A percentile compares a stretch with the other conserved stretches of the same genome.
Conservation (phyloP, 2,888 invertebrate genomes). For the Eristalis tenax region DNA sequence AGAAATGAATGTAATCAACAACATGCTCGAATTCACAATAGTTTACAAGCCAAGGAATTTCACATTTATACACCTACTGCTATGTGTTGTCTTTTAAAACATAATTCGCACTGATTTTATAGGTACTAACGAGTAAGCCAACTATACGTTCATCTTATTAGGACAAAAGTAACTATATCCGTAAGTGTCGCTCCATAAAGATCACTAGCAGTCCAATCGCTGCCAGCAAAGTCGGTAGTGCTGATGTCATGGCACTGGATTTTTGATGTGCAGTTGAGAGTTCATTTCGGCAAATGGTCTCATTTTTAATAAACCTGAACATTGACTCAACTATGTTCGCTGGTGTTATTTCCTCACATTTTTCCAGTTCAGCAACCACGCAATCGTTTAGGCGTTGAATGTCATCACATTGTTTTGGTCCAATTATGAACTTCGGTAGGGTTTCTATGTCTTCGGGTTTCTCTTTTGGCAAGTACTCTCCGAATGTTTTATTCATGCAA, state of each 20-base stretch:
- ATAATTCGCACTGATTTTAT: conserved; percentile 57
- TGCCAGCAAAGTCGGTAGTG: conserved; percentile 11
- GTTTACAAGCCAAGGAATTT: conserved; percentile 44
- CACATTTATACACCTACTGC: conserved; percentile 41
- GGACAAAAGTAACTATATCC: conserved; percentile 53
- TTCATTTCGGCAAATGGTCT: conserved; percentile 77
- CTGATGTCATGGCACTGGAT: conserved; percentile 21
- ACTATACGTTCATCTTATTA: conserved; percentile 25
- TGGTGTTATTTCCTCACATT: conserved; percentile 78
- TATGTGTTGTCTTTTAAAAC: conserved; percentile 11
- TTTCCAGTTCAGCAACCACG: conserved; percentile 77
- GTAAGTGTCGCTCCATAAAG: conserved; percentile 8
- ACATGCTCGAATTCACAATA: conserved; percentile 37
- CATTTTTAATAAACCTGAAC: conserved; percentile 79
- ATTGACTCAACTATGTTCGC: conserved; percentile 79
- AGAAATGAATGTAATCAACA: conserved; percentile 18
- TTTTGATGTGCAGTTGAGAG: conserved; percentile 48
- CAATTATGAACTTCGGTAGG: conserved; percentile 85
- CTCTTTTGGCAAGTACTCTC: conserved; percentile 82
- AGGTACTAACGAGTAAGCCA: conserved; percentile 63
- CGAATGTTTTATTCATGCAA: conserved; percentile 86
- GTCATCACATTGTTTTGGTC: conserved; percentile 81
- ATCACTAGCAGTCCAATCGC: conserved; percentile 27
- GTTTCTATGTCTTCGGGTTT: conserved; percentile 80
- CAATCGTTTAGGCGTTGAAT: conserved; percentile 77